phyloP scores from a whole-genome alignment of 2,888 invertebrate genomes.

The Mythimna impura region DNA sequence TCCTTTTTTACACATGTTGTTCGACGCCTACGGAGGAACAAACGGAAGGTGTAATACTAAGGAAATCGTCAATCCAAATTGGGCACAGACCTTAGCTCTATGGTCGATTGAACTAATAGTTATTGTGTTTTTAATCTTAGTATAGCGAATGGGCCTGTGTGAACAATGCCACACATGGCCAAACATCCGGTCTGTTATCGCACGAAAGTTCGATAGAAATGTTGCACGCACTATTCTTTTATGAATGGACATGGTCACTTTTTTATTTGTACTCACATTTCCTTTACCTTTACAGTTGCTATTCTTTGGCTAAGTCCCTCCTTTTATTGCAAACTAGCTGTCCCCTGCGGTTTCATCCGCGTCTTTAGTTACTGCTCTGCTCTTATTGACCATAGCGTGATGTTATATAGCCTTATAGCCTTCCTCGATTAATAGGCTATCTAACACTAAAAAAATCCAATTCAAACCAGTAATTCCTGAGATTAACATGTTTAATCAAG shows the following conservation, averaged over 20 bases:
- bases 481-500: no score
- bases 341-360: no score
- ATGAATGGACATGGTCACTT: slow-evolving; percentile 76
- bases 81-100: slow-evolving; percentile 38
- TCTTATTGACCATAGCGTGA: no score
- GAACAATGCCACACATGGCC: slow-evolving; percentile 85
- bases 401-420: no score
- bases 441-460: no score
- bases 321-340: slow-evolving; percentile 8
- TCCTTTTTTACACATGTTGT: neutral
- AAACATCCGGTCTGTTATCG: slow-evolving; percentile 88
- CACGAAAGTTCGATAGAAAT: slow-evolving; percentile 79
- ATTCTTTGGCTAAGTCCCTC: slow-evolving; percentile 13
- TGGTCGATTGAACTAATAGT: slow-evolving; percentile 58
- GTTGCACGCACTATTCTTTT: slow-evolving; percentile 73
- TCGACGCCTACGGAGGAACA: slow-evolving; percentile 13
- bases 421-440: no score
- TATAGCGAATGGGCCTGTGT: slow-evolving; percentile 70
- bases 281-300: slow-evolving; percentile 46
- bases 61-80: slow-evolving; percentile 60
- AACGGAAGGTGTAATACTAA: slow-evolving; percentile 55
- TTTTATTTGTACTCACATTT: slow-evolving; percentile 65
- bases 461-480: no score
- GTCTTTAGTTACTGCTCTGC: no score
- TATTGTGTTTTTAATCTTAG: slow-evolving; percentile 65